These are phyloP conservation scores for Chromis chromis DNA, from an alignment of 2,797 vertebrate genomes.

Conservation along the genomic window DNA sequence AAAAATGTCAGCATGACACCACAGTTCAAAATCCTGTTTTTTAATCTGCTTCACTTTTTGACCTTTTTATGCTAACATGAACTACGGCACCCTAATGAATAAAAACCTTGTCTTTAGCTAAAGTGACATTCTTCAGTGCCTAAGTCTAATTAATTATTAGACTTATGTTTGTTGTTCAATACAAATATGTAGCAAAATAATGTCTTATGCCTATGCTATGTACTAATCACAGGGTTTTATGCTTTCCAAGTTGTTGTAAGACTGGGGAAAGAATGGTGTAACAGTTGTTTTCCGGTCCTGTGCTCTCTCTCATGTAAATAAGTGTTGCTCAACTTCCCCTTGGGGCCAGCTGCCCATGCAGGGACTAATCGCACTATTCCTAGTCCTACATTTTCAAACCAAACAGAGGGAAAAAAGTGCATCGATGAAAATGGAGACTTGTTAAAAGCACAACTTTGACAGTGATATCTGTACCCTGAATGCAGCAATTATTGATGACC, in stretches of 20 bases:
- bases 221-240: not conserved
- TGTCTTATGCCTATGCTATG: not conserved
- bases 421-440: not conserved
- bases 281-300: conserved; percentile 74
- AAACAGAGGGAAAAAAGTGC: not conserved
- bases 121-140: not conserved
- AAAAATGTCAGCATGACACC: not conserved
- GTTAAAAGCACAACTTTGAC: not conserved
- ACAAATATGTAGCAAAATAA: not conserved
- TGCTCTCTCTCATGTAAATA: conserved; percentile 57
- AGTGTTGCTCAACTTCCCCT: conserved; percentile 80
- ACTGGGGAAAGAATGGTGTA: conserved; percentile 67
- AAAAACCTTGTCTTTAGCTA: not conserved
- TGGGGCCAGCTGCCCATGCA: conserved; percentile 31
- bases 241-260: conserved; percentile 17
- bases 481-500: too few relatives aligned
- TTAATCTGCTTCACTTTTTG: not conserved
- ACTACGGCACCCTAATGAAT: not conserved
- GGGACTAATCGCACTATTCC: conserved; percentile 23
- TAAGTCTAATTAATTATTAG: not conserved
- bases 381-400: conserved; percentile 17
- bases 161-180: not conserved
- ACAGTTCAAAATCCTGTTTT: not conserved
- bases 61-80: not conserved
- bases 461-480: too few relatives aligned